A percentile compares a stretch with the other conserved stretches of the same genome.
These are phyloP conservation scores for Cyprinodon variegatus DNA, from an alignment of 2,113 vertebrate species.

Conservation along the genomic window DNA sequence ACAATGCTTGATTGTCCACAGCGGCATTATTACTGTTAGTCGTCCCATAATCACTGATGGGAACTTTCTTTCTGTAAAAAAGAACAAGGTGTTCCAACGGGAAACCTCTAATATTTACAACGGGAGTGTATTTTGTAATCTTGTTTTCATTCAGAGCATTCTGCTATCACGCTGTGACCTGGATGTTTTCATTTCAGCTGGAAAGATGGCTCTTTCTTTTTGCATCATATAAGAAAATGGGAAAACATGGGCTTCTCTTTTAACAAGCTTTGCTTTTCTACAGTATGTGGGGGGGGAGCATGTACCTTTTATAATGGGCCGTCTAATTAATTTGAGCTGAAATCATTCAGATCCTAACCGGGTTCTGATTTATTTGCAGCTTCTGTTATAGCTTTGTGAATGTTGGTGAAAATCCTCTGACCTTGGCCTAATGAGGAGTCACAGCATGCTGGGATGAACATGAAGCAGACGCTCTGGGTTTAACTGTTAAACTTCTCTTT, in stretches of 20 bases:
- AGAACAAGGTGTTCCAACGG: constrained; percentile 45
- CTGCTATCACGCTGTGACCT: constrained; percentile 53
- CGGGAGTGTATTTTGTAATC: constrained; percentile 60
- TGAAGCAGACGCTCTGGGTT: constrained; percentile 10
- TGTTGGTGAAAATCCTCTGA: constrained; percentile 49
- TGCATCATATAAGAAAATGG: constrained; percentile 30
- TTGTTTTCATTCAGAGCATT: constrained; percentile 60
- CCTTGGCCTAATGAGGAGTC: constrained; percentile 42
- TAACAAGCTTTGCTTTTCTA: constrained; percentile 37
- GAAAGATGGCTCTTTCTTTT: constrained; percentile 40
- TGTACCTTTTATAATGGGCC: constrained; percentile 36
- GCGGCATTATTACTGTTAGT: constrained; percentile 53
- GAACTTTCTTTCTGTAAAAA: constrained; percentile 40
- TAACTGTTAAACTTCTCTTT: not conserved
- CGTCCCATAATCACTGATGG: constrained; percentile 52
- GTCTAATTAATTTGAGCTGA: constrained; percentile 4
- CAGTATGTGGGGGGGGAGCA: constrained; percentile 61
- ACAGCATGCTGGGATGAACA: constrained; percentile 58
- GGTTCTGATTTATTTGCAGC: constrained; percentile 7
- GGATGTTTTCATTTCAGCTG: constrained; percentile 28
- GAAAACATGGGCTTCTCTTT: constrained; percentile 31
- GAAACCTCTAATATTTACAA: constrained; percentile 54
- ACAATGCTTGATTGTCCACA: constrained; percentile 60
- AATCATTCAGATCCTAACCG: constrained; percentile 18
- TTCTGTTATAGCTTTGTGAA: constrained; percentile 15